Percentiles rank a stretch among this genome's conserved stretches.
These are phyloP conservation scores for Amiota communis DNA, from an alignment of 2,888 invertebrate genomes.

Conservation along the genomic window DNA sequence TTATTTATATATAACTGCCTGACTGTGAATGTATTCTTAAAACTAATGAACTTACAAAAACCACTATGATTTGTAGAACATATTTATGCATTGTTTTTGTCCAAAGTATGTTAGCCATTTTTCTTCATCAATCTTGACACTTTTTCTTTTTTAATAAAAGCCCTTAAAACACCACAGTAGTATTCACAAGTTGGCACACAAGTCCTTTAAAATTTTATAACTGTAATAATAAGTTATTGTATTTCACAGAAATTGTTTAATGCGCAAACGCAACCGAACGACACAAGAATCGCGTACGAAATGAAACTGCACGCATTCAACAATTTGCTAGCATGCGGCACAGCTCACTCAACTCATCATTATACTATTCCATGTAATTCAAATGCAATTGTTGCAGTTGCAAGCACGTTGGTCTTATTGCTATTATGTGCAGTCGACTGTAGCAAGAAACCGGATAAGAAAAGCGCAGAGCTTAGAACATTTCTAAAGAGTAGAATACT, in stretches of 20 bases:
- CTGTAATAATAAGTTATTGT: not conserved
- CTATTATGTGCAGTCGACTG: not conserved
- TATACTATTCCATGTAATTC: not conserved
- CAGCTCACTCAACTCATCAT: not conserved
- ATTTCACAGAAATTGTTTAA: not conserved
- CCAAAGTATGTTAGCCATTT: not conserved
- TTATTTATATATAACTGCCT: too few species aligned
- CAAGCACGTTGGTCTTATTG: not conserved
- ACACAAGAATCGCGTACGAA: constrained; percentile 5
- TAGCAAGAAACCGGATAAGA: constrained; percentile 2
- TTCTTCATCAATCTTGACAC: not conserved
- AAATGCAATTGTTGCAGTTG: constrained; percentile 12
- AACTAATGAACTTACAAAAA: too few species aligned
- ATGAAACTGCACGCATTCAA: constrained; percentile 8
- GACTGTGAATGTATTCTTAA: too few species aligned
- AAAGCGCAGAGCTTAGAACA: too few species aligned
- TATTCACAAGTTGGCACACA: not conserved
- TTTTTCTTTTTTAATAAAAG: not conserved
- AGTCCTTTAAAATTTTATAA: not conserved
- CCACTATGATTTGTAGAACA: too few species aligned
- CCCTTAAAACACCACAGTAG: not conserved
- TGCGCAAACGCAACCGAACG: not conserved
- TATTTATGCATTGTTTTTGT: too few species aligned
- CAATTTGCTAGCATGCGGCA: not conserved
- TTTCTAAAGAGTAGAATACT: too few species aligned